Base-by-base conservation (phyloP, 2,888 invertebrate genomes). In the Ceraclea dissimilis region DNA sequence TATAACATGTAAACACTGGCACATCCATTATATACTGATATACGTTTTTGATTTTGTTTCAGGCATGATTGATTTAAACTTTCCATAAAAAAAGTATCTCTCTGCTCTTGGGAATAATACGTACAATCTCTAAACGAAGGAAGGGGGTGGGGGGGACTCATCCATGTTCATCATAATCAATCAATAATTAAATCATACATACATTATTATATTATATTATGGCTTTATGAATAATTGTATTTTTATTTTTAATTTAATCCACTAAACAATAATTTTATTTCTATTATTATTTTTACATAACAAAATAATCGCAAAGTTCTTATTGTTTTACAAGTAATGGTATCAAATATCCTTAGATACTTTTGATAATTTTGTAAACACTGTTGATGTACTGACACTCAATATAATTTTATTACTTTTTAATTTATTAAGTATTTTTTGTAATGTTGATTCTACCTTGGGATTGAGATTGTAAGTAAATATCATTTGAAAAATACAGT, bases 41-140 rank as follows among this genome's bases (percentile, higher is more conserved):
- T 13, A 18, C 22, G 16, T 18, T 56, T 50, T 50, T 47, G 26
- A 53, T 59, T 56, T 56, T 59, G 52, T 60, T 60, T 54, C 60
- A 60, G 60, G 54, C 57, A 54, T 54, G 60, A 60, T 54, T 54
- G 60, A 60, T 54, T 56, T 50, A 54, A 60, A 52, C 47, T 52
- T 57, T 33, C 57, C 52, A 51, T 53, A 57, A 57, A 34, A 8
- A 31, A 16, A 39, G 39, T 39, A 39, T 4, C 13, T 39, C 16
- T 39, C 39, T 16, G 39, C 39, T 39, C 39, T 39, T 13, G 4
- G 39, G 39, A 4, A 39, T 39, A 39, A 39, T 10, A 26, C 26
- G 4, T 10, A 26, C 26, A 4, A 6, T 26, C 26, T 26, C 4
- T 26, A 26, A 26, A 26, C 26, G 26, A 26, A 39, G 16, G 13